These are phyloP conservation scores for Callaeas wilsoni DNA, from an alignment of 2,113 vertebrate genomes.

Conservation along the genomic window DNA sequence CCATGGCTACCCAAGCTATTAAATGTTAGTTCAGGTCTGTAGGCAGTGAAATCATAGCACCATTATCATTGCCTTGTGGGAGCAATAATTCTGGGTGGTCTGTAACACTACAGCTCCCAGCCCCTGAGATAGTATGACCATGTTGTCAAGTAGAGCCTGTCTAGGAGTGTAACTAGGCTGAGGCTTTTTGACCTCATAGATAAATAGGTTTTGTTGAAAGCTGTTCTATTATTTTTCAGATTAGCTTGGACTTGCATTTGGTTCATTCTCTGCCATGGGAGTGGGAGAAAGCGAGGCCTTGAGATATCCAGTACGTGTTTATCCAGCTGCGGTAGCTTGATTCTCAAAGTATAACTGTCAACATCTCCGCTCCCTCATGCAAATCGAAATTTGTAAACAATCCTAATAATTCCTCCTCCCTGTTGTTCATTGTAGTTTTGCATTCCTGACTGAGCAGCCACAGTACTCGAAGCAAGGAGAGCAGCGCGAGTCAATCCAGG, in stretches of 20 bases:
- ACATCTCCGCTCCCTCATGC: neutral
- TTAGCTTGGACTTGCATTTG: constrained; percentile 41
- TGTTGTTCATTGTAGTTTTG: neutral
- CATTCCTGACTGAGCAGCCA: constrained; percentile 7
- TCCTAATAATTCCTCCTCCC: constrained; percentile 18
- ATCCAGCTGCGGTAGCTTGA: constrained; percentile 50
- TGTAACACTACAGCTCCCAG: neutral
- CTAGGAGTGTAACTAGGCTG: constrained; percentile 8
- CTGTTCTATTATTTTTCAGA: constrained; percentile 55
- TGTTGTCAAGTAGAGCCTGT: constrained; percentile 20
- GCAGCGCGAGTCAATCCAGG: neutral
- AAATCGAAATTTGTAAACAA: constrained; percentile 59
- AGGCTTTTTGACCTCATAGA: constrained; percentile 52
- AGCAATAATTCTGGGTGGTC: constrained; percentile 55
- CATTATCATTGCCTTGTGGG: neutral
- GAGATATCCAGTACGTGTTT: constrained; percentile 44
- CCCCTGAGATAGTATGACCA: neutral
- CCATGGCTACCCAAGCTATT: neutral
- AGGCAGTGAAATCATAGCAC: constrained; percentile 11
- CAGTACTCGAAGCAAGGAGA: neutral
- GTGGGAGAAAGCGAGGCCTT: neutral
- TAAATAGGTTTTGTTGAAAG: constrained; percentile 60
- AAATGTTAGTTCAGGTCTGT: neutral
- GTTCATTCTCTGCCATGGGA: neutral
- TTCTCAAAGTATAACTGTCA: constrained; percentile 53